Evolutionary conservation across 1,140 invertebrate species (phyloP).

Genomic region (Anastatus disparis): DNA sequence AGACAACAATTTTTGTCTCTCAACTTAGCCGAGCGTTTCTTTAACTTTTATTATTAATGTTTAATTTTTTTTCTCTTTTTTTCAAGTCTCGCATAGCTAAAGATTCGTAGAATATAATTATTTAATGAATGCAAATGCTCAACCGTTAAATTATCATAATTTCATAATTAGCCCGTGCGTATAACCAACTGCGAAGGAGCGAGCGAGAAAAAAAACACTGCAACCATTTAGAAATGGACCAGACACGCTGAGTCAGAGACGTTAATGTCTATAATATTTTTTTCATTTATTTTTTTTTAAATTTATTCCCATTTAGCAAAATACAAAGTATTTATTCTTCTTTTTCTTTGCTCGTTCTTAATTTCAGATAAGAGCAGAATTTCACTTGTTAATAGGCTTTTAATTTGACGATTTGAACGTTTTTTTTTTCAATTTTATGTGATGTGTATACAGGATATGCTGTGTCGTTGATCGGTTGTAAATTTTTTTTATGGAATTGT

Average conservation of each 20-base stretch:
- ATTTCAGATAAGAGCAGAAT: constrained; percentile 24
- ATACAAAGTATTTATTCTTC: neutral
- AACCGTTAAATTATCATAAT: constrained; percentile 53
- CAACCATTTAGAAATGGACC: constrained; percentile 42
- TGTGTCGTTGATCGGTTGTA: neutral
- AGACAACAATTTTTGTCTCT: too few relatives aligned
- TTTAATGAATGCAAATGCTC: neutral
- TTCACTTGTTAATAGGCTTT: neutral
- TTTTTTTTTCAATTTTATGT: too few relatives aligned
- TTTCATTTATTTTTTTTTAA: too few relatives aligned
- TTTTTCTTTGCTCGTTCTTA: neutral
- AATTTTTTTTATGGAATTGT: neutral
- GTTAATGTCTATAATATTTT: too few relatives aligned
- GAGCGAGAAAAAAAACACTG: too few relatives aligned
- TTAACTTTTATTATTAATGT: too few relatives aligned
- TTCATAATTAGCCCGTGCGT: constrained; percentile 57
- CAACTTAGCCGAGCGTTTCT: too few relatives aligned
- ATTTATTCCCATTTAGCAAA: too few relatives aligned
- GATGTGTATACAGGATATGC: too few relatives aligned
- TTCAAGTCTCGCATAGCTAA: too few relatives aligned
- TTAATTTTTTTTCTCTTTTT: too few relatives aligned
- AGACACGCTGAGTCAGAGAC: constrained; percentile 44
- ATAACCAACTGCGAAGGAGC: too few relatives aligned
- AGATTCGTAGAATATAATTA: constrained; percentile 7
- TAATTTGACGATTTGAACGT: neutral